Evolutionary conservation across 2,888 invertebrate species (phyloP), one percentile per base, ranked within the genome.

Genomic region (Drosophila longiperda): DNA sequence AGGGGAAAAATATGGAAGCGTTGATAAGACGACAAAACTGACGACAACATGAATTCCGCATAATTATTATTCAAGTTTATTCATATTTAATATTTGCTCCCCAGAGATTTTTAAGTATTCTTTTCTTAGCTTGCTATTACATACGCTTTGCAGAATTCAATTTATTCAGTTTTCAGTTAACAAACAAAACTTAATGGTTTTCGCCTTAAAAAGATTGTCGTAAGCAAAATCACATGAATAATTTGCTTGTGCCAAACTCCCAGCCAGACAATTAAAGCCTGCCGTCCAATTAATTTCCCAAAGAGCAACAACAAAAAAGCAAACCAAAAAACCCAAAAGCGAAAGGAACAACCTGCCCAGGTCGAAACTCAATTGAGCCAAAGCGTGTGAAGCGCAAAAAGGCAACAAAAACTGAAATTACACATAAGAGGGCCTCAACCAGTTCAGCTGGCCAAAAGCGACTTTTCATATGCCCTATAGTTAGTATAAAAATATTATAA

Each of bases 251-350:
- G 40, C 52, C 52, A 45, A 52, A 17, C 67, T 76, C 70, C 72
- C 76, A 54, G 66, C 54, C 49, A 59, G 66, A 72, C 83, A 87
- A 87, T 84, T 84, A 82, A 84, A 73, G 71, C 75, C 54, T 58
- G 50, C 80, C 77, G 78, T 84, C 80, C 82, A 84, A 87, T 87
- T 83, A 80, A 75, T 75, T 80, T 73, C 53, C 58, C 69, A 66
- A 77, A 77, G 50, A 67, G 62, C 38, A n/a, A 29, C 6, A 49
- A 34, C 32, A 26, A 33, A 26, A 62, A 60, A n/a, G 17, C n/a
- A n/a, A 26, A 26, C 26, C 66, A 70, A 64, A 63, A 61, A 66
- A 50, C 5, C 29, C 29, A 29, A 60, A 53, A 75, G 23, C 26
- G 36, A 40, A 58, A 57, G 54, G 50, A 62, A 49, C 61, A 69